Base-by-base conservation (phyloP, 2,888 invertebrate genomes). In the Acleris holmiana region DNA sequence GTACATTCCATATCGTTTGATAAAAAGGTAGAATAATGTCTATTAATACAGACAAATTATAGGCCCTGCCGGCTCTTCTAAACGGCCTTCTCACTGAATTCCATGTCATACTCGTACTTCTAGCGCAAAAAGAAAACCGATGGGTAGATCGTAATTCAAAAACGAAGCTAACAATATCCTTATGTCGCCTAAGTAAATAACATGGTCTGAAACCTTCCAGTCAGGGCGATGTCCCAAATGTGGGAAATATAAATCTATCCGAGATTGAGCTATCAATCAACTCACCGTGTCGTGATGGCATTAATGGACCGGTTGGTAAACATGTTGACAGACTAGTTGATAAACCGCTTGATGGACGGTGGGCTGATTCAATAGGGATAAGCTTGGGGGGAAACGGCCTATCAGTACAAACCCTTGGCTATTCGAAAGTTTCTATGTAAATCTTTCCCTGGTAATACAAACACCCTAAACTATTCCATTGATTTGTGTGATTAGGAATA, bases 231-330 rank as follows among this genome's bases (percentile, higher is more conserved):
- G 35, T 49, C 21, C 50, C 35, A 35, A 35, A 35, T 13, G 35
- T 35, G 19, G 21, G 35, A 44, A 50, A 50, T 50, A 50, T 56
- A 41, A 55, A 62, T 56, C 51, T 51, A 40, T 58, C 51, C 15
- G 51, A 47, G 47, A 63, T 63, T 57, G 46, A 47, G 58, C 58
- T 5, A 58, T 58, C 63, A 63, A 63, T 63, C 63, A 63, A 63
- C 56, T 47, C 46, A 58, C 53, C 51, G 18, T 40, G 40, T 25
- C 23, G 51, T 47, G 57, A 51, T 35, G 46, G 51, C 58, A 63
- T 63, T 58, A 49, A 61, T 61, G 47, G 18, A 47, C 35, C 40
- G n/a, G 40, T 58, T 53, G 40, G 58, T 58, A 25, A 49, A 58
- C 47, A 29, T 44, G 50, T 50, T 57, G 51, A 53, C 51, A 35